Evolutionary conservation across 2,888 invertebrate species (phyloP).

Genomic region (Drosophila paracracens): DNA sequence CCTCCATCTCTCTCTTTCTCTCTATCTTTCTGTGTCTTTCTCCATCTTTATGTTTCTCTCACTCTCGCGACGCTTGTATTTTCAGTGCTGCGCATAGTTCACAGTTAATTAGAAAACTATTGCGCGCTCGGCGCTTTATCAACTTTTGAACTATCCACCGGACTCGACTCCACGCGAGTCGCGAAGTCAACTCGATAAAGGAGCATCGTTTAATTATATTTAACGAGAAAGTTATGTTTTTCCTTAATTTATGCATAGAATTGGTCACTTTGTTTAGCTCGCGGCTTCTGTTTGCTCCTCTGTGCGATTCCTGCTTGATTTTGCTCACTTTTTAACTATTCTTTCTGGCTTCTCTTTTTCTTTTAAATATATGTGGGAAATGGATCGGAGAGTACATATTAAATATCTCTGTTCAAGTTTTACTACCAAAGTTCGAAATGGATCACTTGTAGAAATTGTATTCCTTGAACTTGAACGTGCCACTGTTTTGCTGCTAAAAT

Average conservation of each 20-base stretch:
- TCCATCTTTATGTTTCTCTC: not conserved
- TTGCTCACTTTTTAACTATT: not conserved
- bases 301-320: not conserved
- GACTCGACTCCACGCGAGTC: constrained; percentile 10
- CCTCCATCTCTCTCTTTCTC: constrained; percentile 5
- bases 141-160: constrained; percentile 69
- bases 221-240: constrained; percentile 52
- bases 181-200: constrained; percentile 29
- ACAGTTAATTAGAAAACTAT: constrained; percentile 79
- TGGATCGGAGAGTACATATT: not conserved
- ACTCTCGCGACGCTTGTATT: not conserved
- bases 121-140: constrained; percentile 56
- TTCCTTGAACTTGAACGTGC: too few relatives aligned
- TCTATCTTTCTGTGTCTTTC: not conserved
- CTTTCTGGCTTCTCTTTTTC: constrained; percentile 8
- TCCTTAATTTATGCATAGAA: constrained; percentile 47
- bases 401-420: not conserved
- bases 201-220: constrained; percentile 68
- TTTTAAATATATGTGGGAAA: not conserved
- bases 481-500: not conserved
- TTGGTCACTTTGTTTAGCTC: constrained; percentile 47
- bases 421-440: not conserved
- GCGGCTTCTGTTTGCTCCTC: constrained; percentile 13
- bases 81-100: constrained; percentile 64
- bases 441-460: not conserved